Evolutionary conservation across 2,797 vertebrate genomes (phyloP).

Genomic region (Tympanoctomys barrerae): DNA sequence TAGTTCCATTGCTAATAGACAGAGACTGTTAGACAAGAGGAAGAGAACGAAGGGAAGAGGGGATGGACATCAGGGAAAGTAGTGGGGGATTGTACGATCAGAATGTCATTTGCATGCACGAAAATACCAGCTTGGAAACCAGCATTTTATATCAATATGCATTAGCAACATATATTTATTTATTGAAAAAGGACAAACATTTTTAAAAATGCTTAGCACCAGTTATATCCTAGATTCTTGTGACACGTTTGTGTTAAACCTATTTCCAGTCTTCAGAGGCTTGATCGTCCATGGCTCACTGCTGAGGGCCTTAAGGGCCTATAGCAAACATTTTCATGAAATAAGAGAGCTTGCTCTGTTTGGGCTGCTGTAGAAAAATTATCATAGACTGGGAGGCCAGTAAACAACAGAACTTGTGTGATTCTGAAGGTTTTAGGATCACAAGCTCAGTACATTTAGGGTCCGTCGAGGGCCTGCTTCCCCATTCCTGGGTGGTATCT

Average conservation of each 20-base stretch:
- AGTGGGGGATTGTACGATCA: neutral
- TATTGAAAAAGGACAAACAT: neutral
- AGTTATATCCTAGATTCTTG: neutral
- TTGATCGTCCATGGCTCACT: neutral
- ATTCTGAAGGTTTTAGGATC: neutral
- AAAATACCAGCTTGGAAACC: neutral
- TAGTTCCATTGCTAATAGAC: neutral
- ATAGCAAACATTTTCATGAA: neutral
- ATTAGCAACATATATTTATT: neutral
- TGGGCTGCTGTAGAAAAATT: neutral
- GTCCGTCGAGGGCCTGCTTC: neutral
- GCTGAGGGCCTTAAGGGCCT: neutral
- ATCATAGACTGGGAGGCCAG: neutral
- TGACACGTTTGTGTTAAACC: neutral
- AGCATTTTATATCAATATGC: neutral
- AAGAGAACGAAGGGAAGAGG: neutral
- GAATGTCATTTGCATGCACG: neutral
- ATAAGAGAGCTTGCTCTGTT: neutral
- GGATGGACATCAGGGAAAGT: neutral
- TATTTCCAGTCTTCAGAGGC: conserved; percentile 35
- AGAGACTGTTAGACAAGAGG: neutral
- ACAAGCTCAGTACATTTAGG: neutral
- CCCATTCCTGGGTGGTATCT: neutral
- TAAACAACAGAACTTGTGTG: neutral
- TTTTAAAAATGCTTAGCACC: neutral